phyloP scores from a whole-genome alignment of 2,888 invertebrate genomes.

The Scaptomyza tumidula region DNA sequence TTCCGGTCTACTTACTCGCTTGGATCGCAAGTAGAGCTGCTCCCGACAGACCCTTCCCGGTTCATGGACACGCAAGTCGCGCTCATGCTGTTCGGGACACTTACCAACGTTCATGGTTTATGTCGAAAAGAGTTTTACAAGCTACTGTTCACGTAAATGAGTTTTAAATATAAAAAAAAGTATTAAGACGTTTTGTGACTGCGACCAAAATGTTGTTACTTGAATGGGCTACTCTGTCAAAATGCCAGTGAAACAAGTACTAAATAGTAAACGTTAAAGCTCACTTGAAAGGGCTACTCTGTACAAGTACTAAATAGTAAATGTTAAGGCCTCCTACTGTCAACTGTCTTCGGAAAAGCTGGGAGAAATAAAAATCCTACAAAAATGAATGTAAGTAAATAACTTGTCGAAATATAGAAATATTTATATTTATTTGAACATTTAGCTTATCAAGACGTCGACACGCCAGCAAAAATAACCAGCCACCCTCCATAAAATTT shows the following conservation, averaged over 20 bases:
- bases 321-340: conserved; percentile 24
- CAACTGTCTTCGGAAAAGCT: neutral
- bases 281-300: conserved; percentile 8
- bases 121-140: neutral
- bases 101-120: conserved; percentile 36
- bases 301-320: no score
- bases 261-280: conserved; percentile 11
- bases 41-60: conserved; percentile 69
- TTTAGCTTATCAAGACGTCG: conserved; percentile 68
- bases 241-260: conserved; percentile 43
- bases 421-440: conserved; percentile 36
- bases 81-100: conserved; percentile 57
- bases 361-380: conserved; percentile 26
- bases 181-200: conserved; percentile 28
- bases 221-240: conserved; percentile 56
- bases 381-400: neutral
- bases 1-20: conserved; percentile 50
- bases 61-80: conserved; percentile 58
- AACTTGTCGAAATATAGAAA: conserved; percentile 40
- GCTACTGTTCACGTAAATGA: conserved; percentile 3
- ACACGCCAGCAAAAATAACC: conserved; percentile 46
- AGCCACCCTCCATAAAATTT: conserved; percentile 12
- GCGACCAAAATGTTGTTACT: conserved; percentile 54
- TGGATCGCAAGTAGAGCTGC: conserved; percentile 58
- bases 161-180: conserved; percentile 2